These are phyloP conservation scores for Sminthopsis crassicaudata DNA, from an alignment of 2,113 vertebrate genomes.

Conservation along the genomic window DNA sequence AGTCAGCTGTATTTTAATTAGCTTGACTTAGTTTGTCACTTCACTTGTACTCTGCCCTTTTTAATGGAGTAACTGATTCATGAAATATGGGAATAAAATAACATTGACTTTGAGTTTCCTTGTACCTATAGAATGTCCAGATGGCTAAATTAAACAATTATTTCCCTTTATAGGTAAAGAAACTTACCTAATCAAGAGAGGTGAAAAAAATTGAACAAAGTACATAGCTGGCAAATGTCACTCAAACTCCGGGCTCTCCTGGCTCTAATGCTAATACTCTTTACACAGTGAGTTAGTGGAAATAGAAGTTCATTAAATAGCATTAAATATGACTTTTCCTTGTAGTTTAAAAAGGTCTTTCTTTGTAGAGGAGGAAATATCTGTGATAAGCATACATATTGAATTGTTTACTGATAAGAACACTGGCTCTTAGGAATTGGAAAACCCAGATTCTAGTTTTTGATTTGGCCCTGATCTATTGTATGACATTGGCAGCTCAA, in stretches of 20 bases:
- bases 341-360: not conserved
- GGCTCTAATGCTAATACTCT: not conserved
- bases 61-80: not conserved
- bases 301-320: not conserved
- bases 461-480: not conserved
- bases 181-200: not conserved
- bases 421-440: not conserved
- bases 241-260: not conserved
- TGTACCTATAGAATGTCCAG: not conserved
- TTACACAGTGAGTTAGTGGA: not conserved
- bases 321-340: not conserved
- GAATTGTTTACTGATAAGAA: not conserved
- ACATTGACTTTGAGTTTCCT: not conserved
- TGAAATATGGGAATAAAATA: not conserved
- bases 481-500: not conserved
- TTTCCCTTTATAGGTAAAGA: not conserved
- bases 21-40: not conserved
- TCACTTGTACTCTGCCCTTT: not conserved
- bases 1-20: not conserved
- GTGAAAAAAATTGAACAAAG: not conserved
- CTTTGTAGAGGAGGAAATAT: not conserved
- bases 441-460: not conserved
- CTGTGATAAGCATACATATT: not conserved
- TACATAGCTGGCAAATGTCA: not conserved
- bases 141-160: not conserved